Percentiles rank a stretch among this genome's conserved stretches.
Conservation (phyloP, 2,113 vertebrate species). For the Oncorhynchus tshawytscha region DNA sequence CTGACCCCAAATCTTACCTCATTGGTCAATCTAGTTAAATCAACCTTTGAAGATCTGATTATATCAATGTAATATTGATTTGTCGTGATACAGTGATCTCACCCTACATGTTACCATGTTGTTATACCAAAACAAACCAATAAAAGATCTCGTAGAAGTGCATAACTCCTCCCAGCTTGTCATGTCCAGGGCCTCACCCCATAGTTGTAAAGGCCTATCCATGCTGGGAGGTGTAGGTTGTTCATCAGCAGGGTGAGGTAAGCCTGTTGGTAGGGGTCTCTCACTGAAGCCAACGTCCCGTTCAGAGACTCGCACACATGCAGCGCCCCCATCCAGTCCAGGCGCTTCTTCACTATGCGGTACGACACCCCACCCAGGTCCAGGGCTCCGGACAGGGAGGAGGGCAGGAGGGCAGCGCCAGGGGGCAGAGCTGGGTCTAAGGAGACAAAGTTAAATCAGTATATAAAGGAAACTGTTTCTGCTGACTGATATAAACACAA, state of each 20-base stretch:
- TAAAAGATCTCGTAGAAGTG: not conserved
- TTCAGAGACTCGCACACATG: constrained; percentile 89
- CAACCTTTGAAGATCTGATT: not conserved
- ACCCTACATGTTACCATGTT: too few species aligned
- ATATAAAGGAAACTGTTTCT: not conserved
- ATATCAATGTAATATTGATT: not conserved
- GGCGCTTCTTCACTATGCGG: constrained; percentile 84
- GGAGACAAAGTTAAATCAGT: not conserved
- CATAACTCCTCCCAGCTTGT: not conserved
- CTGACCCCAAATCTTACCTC: not conserved
- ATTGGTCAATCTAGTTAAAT: not conserved
- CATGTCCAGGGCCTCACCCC: constrained; percentile 74
- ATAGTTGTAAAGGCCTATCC: constrained; percentile 86
- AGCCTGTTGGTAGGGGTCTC: constrained; percentile 84
- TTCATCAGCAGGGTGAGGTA: constrained; percentile 86
- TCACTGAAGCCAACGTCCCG: constrained; percentile 78
- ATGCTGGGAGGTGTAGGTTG: constrained; percentile 78
- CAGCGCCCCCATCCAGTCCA: constrained; percentile 88
- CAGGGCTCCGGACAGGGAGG: constrained; percentile 72
- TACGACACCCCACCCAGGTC: constrained; percentile 86
- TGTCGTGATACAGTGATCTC: not conserved
- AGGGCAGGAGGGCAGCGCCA: constrained; percentile 64
- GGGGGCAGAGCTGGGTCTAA: constrained; percentile 58
- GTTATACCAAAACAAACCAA: not conserved
- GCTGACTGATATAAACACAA: too few species aligned